Percentiles rank a stretch among this genome's conserved stretches.
Evolutionary conservation across 1,140 invertebrate genomes (phyloP).

Genomic region (Psilanteris sp.): DNA sequence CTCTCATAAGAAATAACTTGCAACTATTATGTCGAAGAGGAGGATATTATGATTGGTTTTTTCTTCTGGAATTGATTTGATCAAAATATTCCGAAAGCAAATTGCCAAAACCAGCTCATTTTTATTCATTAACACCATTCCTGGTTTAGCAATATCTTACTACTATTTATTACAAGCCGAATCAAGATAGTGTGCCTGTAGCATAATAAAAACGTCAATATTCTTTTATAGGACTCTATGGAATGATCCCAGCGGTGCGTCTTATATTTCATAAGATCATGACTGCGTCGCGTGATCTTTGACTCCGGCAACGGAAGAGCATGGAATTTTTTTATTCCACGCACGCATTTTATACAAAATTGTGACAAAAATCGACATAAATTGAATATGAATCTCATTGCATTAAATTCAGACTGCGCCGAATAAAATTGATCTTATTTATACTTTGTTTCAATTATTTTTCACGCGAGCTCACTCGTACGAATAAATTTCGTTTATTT

Average conservation of each 20-base stretch:
- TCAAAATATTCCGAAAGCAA: no score
- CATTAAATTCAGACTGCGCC: no score
- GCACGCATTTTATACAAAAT: slow-evolving; percentile 49
- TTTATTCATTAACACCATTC: slow-evolving; percentile 43
- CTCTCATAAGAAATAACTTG: no score
- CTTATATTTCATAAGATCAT: slow-evolving; percentile 63
- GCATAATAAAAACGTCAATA: slow-evolving; percentile 62
- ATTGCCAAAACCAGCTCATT: no score
- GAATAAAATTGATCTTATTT: no score
- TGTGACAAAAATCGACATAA: slow-evolving; percentile 34
- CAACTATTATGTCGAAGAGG: no score
- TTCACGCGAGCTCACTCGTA: no score
- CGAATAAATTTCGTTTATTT: no score
- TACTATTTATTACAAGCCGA: slow-evolving; percentile 51
- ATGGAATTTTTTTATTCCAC: slow-evolving; percentile 48
- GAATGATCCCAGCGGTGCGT: slow-evolving; percentile 55
- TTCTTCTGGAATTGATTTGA: no score
- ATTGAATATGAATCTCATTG: slow-evolving; percentile 43
- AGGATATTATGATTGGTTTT: no score
- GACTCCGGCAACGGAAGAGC: slow-evolving; percentile 25
- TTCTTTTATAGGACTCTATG: slow-evolving; percentile 57
- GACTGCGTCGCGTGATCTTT: slow-evolving; percentile 50
- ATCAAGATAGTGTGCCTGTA: slow-evolving; percentile 50
- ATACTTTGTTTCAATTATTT: no score
- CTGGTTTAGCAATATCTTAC: slow-evolving; percentile 46